Conservation (phyloP, 2,797 vertebrate genomes). For the Stomatorhinus walkeri region DNA sequence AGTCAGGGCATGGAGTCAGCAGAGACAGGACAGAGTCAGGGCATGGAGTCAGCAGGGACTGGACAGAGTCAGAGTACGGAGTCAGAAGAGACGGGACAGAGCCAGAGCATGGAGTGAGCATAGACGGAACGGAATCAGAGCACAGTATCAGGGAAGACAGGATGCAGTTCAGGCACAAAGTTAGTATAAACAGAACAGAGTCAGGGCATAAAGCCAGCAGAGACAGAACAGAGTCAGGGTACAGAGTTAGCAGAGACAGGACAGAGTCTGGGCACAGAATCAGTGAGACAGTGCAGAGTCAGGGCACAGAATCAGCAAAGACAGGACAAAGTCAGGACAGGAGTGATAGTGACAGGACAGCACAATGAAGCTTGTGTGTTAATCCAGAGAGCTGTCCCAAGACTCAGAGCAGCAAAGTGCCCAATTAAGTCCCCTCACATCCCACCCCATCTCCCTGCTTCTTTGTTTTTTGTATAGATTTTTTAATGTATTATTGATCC, state of each 20-base stretch:
- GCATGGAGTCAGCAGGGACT: neutral
- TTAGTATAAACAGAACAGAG: neutral
- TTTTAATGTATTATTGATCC: neutral
- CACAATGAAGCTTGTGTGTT: neutral
- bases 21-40: neutral
- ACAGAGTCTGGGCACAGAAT: neutral
- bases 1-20: neutral
- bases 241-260: neutral
- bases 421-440: neutral
- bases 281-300: neutral
- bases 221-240: neutral
- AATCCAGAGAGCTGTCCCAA: neutral
- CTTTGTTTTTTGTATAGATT: neutral
- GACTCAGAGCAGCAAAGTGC: neutral
- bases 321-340: neutral
- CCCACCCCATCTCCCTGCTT: neutral
- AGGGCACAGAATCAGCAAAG: neutral
- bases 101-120: neutral
- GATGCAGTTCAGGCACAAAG: neutral
- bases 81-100: neutral
- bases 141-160: too few relatives aligned
- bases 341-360: neutral
- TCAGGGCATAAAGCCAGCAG: neutral
- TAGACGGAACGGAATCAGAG: neutral
- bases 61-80: neutral